Evolutionary conservation across 2,888 invertebrate species (phyloP), one percentile per base, ranked within the genome.

Genomic region (Opisthograptis luteolata): DNA sequence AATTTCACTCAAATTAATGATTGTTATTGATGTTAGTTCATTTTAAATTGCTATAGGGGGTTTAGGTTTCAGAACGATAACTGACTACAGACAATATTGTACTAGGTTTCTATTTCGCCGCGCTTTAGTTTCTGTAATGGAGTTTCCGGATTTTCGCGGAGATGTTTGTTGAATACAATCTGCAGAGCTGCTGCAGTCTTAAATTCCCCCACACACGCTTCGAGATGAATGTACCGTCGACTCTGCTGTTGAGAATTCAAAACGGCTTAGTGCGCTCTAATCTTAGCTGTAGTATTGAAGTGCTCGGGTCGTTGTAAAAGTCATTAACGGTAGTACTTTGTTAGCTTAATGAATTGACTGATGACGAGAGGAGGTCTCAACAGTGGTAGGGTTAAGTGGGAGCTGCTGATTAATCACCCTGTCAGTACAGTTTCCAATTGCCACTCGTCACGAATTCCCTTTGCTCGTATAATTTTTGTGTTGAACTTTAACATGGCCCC

Each of bases 341-440:
- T 88, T 87, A 82, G 81, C 82, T 81, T 89, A 90, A 89, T 88
- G 89, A 89, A 90, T 89, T 89, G 89, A 90, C 87, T 84, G 88
- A 89, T 87, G 89, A 84, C 81, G 77, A 76, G 79, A 79, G 81
- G 74, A 83, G 83, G 80, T 81, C 79, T 82, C 80, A 86, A 85
- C 87, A 81, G 79, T 81, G 83, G 84, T 83, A 80, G 88, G 85
- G 87, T 88, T 89, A 87, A 89, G 88, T 87, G 87, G 82, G 71
- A 86, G 77, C 78, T 81, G 77, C 84, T 87, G 87, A 90, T 90
- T 87, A 87, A 90, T 89, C 86, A 84, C 84, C 81, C 82, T 87
- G 89, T 87, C 87, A 84, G 80, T 83, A 76, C 80, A 79, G 81
- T 84, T 84, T 82, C 83, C 82, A 87, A 85, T 85, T 84, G 85